These are phyloP conservation scores for Pristionchus entomophagus DNA, from an alignment of 2,888 invertebrate species.

Conservation along the genomic window DNA sequence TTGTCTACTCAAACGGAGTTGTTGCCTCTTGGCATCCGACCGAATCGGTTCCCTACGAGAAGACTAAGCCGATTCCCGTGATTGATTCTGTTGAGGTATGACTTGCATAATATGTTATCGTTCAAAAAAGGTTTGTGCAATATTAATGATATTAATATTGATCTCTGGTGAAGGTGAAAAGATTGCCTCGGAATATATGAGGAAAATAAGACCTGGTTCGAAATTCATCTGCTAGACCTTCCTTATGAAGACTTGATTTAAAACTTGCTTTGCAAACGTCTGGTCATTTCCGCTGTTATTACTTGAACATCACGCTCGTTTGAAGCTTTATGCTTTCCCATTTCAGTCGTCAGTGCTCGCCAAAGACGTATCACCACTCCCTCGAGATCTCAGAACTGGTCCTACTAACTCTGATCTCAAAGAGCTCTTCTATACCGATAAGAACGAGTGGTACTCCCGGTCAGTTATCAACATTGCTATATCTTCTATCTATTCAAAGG, in stretches of 20 bases:
- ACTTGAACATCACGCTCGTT: too few relatives aligned
- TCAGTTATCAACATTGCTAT: conserved; percentile 53
- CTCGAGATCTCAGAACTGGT: conserved; percentile 67
- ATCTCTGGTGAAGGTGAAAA: too few relatives aligned
- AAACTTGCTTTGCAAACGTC: too few relatives aligned
- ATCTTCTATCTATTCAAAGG: neutral
- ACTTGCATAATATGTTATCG: too few relatives aligned
- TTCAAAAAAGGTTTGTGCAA: too few relatives aligned
- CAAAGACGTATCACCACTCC: conserved; percentile 50
- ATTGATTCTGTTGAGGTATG: conserved; percentile 50
- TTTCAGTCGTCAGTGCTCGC: conserved; percentile 10
- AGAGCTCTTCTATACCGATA: conserved; percentile 77
- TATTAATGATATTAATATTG: too few relatives aligned
- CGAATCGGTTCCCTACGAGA: conserved; percentile 69
- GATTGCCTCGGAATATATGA: neutral
- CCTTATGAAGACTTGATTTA: too few relatives aligned
- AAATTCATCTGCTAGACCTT: too few relatives aligned
- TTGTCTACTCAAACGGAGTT: conserved; percentile 68
- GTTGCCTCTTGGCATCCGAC: conserved; percentile 74
- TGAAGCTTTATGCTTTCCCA: neutral
- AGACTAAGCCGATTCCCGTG: conserved; percentile 64
- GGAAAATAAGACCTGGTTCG: too few relatives aligned
- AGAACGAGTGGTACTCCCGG: conserved; percentile 77
- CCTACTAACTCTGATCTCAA: conserved; percentile 76
- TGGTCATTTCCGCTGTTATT: too few relatives aligned